Percentiles rank a stretch among this genome's conserved stretches.
phyloP scores from a whole-genome alignment of 2,113 vertebrate genomes.

The Cyphotilapia sp. region DNA sequence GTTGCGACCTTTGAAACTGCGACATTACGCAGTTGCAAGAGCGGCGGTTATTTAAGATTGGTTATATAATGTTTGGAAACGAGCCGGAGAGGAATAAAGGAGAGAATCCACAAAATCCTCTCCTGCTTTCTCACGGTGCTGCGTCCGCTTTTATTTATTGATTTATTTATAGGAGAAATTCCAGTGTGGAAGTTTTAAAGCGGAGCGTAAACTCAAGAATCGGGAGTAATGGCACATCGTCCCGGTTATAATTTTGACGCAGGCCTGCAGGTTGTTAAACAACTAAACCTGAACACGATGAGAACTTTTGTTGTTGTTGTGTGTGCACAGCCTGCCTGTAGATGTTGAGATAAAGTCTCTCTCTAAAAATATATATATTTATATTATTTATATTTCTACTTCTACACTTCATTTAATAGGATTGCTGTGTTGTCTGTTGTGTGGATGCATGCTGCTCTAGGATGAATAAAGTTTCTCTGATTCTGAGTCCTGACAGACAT shows the following conservation, averaged over 20 bases:
- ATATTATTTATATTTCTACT: neutral
- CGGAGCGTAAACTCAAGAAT: neutral
- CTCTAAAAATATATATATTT: neutral
- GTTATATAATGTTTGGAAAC: neutral
- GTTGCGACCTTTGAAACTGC: neutral
- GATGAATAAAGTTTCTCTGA: neutral
- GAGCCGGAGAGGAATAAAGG: neutral
- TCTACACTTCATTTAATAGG: neutral
- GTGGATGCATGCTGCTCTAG: neutral
- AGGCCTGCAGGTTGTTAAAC: neutral
- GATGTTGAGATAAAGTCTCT: neutral
- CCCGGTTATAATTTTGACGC: neutral
- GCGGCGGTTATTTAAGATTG: neutral
- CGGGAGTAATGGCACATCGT: neutral
- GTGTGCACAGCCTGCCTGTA: neutral
- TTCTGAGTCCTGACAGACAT: neutral
- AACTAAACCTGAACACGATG: neutral
- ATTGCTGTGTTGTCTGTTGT: neutral
- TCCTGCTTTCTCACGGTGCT: neutral
- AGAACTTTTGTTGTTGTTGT: neutral
- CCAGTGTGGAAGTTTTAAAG: neutral
- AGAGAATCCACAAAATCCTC: neutral
- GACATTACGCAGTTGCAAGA: neutral
- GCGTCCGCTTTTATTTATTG: neutral
- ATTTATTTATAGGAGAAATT: neutral